phyloP scores from a whole-genome alignment of 2,113 vertebrate genomes.

The Chroicocephalus ridibundus region DNA sequence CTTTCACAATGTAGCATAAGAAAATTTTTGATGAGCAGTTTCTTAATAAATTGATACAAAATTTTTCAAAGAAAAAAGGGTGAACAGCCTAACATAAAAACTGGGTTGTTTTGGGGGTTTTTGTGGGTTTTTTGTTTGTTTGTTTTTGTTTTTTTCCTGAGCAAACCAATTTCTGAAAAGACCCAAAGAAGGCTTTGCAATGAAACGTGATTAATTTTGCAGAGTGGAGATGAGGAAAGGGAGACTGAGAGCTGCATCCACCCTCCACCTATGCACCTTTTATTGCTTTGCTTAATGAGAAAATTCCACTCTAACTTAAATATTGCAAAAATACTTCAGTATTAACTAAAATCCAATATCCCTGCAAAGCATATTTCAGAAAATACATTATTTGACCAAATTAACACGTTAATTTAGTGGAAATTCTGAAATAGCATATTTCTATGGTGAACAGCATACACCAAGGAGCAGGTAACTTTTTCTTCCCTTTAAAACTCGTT shows the following conservation, averaged over 20 bases:
- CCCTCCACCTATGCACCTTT: not conserved
- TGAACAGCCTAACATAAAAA: not conserved
- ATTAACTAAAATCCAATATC: not conserved
- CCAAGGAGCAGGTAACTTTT: not conserved
- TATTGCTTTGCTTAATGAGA: not conserved
- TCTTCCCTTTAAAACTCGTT: not conserved
- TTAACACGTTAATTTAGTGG: accelerated
- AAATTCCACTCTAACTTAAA: not conserved
- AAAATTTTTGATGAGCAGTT: not conserved
- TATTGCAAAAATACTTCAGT: not conserved
- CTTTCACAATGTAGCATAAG: not conserved
- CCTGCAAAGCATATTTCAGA: not conserved
- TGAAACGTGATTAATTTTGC: not conserved
- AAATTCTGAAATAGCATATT: not conserved
- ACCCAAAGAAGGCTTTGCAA: not conserved
- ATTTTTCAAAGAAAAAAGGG: not conserved
- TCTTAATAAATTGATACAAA: not conserved
- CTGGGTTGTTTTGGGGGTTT: not conserved
- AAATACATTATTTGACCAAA: not conserved
- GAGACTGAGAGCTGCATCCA: not conserved
- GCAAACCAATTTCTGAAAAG: not conserved
- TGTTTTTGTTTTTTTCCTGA: not conserved
- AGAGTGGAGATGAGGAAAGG: not conserved
- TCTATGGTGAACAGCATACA: not conserved
- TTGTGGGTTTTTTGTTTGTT: no score